These are phyloP conservation scores for Rhinophrynus dorsalis DNA, from an alignment of 2,797 vertebrate species.

Conservation along the genomic window DNA sequence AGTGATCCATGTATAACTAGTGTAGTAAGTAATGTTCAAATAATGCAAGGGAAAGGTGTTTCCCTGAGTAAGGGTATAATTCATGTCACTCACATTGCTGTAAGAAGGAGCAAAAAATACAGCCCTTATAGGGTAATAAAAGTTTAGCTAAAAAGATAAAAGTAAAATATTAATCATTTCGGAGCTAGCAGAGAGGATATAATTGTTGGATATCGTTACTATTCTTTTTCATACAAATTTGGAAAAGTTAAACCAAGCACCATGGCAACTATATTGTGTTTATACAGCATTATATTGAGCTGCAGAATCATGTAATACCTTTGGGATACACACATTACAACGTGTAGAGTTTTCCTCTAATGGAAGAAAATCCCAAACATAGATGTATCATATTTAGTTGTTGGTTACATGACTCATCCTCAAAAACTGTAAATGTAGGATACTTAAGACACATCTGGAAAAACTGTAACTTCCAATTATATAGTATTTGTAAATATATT, in stretches of 20 bases:
- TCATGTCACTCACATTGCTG: too few relatives aligned
- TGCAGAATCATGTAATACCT: not conserved
- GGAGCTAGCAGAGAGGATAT: not conserved
- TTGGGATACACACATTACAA: not conserved
- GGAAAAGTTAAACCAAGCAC: not conserved
- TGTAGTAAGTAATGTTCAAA: too few relatives aligned
- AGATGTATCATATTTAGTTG: constrained; percentile 5
- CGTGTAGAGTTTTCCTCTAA: not conserved
- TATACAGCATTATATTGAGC: not conserved
- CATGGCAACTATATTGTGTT: constrained; percentile 13
- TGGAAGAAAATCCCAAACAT: not conserved
- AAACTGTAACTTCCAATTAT: not conserved
- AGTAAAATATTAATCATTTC: not conserved
- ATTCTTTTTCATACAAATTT: not conserved
- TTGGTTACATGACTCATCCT: constrained; percentile 6
- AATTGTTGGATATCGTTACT: not conserved
- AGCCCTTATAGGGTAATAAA: not conserved
- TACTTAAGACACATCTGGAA: not conserved
- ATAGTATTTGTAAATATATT: not conserved
- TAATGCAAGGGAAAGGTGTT: too few relatives aligned
- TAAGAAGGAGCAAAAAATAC: not conserved
- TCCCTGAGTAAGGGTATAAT: too few relatives aligned
- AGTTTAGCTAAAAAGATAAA: too few relatives aligned
- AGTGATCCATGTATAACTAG: too few relatives aligned
- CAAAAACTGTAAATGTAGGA: not conserved